Evolutionary conservation across 2,888 invertebrate species (phyloP).

Genomic region (Agrochola circellaris): DNA sequence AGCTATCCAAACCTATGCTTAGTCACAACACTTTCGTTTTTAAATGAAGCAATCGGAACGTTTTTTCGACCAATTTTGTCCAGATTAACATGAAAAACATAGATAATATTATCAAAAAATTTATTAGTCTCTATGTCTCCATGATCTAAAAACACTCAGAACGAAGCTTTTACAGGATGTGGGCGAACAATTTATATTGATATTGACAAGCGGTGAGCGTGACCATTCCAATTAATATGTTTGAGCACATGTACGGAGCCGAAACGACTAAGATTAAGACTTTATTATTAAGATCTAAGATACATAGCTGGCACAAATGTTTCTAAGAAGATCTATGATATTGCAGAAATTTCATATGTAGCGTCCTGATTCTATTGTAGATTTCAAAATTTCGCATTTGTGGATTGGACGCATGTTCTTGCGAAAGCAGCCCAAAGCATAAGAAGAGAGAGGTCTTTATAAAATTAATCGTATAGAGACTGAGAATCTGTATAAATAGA

Average conservation of each 20-base stretch:
- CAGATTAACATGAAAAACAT: background rate
- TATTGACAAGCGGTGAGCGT: conserved; percentile 51
- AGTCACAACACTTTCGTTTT: background rate
- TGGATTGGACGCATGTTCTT: background rate
- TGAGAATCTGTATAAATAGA: background rate
- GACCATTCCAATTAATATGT: conserved; percentile 43
- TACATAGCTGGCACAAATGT: conserved; percentile 4
- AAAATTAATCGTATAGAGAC: background rate
- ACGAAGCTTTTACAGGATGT: conserved; percentile 28
- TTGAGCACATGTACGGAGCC: conserved; percentile 16
- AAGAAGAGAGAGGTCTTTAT: background rate
- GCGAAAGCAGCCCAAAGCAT: background rate
- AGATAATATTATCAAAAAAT: background rate
- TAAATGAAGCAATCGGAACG: background rate
- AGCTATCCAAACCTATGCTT: conserved; percentile 2
- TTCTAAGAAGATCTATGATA: conserved; percentile 29
- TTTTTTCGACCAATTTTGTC: background rate
- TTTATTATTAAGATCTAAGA: conserved; percentile 30
- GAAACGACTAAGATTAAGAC: conserved; percentile 21
- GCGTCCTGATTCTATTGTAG: conserved; percentile 24
- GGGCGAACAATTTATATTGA: conserved; percentile 41
- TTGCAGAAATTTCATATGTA: background rate
- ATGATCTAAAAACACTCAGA: conserved; percentile 4
- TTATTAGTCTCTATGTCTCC: background rate
- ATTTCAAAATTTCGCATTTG: conserved; percentile 4